Percentiles rank a stretch among this genome's conserved stretches.
These are phyloP conservation scores for Lapara coniferarum DNA, from an alignment of 2,888 invertebrate species.

Conservation along the genomic window DNA sequence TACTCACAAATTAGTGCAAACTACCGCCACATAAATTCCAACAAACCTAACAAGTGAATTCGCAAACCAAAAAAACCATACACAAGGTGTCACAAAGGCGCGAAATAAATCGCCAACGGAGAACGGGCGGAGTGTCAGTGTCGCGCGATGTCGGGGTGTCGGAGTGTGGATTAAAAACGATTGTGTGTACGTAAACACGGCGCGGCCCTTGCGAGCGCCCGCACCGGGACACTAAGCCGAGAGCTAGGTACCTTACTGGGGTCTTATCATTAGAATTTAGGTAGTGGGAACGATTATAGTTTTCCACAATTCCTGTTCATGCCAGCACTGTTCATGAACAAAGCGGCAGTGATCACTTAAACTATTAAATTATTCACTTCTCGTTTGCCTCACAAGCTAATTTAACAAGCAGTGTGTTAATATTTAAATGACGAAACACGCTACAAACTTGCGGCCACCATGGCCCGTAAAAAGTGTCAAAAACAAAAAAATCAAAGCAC, in stretches of 20 bases:
- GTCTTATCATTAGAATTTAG: too few species aligned
- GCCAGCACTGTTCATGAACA: neutral
- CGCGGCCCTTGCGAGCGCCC: conserved; percentile 14
- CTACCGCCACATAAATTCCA: neutral
- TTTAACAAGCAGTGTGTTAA: too few species aligned
- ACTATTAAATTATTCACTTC: too few species aligned
- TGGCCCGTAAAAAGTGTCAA: too few species aligned
- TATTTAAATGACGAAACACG: too few species aligned
- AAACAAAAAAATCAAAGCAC: too few species aligned
- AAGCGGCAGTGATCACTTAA: too few species aligned
- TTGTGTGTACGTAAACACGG: conserved; percentile 34
- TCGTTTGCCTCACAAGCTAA: too few species aligned
- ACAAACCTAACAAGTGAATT: neutral
- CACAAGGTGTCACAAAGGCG: conserved; percentile 15
- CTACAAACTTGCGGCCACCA: too few species aligned
- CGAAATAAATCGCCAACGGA: conserved; percentile 30
- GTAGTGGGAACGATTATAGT: too few species aligned
- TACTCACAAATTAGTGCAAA: neutral
- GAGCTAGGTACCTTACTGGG: neutral
- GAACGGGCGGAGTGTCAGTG: conserved; percentile 35
- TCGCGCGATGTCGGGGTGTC: conserved; percentile 25
- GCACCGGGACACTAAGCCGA: conserved; percentile 22
- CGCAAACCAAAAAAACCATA: neutral
- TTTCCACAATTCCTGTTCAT: too few species aligned
- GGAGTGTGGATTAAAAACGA: conserved; percentile 41